Evolutionary conservation across 2,797 vertebrate species (phyloP).

Genomic region (Gymnopithys bicolor): DNA sequence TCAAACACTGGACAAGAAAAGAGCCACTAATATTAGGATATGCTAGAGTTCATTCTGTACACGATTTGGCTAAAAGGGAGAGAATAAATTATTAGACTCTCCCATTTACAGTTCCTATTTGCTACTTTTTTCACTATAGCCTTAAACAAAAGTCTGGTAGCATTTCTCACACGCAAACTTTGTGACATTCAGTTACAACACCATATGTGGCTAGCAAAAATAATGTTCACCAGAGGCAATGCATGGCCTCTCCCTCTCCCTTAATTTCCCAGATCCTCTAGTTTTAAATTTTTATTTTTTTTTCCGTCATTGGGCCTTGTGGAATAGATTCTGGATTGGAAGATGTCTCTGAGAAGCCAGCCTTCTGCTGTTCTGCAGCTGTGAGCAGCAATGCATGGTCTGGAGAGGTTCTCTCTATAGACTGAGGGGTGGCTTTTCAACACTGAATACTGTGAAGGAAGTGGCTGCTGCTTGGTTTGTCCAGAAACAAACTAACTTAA

Average conservation of each 20-base stretch:
- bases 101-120: not conserved
- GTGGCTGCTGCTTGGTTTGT: not conserved
- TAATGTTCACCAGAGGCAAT: not conserved
- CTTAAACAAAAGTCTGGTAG: not conserved
- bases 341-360: not conserved
- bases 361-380: not conserved
- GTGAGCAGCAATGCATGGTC: accelerated
- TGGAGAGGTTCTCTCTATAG: not conserved
- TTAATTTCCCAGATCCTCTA: not conserved
- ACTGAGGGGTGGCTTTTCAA: too few relatives aligned
- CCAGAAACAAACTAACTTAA: not conserved
- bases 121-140: not conserved
- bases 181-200: not conserved
- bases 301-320: not conserved
- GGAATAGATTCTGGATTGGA: not conserved
- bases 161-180: not conserved
- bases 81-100: not conserved
- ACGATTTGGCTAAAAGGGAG: not conserved
- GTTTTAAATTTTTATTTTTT: not conserved
- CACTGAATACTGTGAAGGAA: not conserved
- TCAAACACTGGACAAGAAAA: not conserved
- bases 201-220: not conserved
- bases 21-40: not conserved
- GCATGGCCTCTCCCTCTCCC: not conserved
- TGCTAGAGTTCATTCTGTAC: not conserved